Conservation (phyloP, 2,797 vertebrate genomes). For the Microctenopoma steveboyesi region DNA sequence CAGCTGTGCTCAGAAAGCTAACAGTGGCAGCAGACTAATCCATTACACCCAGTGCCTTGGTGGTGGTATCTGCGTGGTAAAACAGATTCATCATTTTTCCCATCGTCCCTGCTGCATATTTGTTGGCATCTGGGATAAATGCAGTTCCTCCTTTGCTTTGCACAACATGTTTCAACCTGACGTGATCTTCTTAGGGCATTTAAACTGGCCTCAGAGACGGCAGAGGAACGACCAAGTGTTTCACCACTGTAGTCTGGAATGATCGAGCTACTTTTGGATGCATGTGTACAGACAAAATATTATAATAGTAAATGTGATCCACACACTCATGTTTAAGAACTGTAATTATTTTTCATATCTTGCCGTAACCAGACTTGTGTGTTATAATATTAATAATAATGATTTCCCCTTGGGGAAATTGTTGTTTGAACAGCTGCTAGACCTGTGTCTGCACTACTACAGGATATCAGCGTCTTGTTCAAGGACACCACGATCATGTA, state of each 20-base stretch:
- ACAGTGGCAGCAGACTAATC: slow-evolving; percentile 16
- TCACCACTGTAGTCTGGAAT: not conserved
- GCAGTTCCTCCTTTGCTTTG: not conserved
- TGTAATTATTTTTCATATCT: too few relatives aligned
- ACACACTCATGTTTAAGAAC: not conserved
- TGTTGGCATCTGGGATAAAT: slow-evolving; percentile 26
- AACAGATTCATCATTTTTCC: slow-evolving; percentile 19
- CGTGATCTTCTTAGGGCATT: not conserved
- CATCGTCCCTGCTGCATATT: slow-evolving; percentile 46
- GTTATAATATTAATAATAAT: too few relatives aligned
- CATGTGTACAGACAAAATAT: not conserved
- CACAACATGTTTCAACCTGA: not conserved
- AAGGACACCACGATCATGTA: too few relatives aligned
- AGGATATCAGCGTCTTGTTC: too few relatives aligned
- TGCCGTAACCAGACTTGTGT: too few relatives aligned
- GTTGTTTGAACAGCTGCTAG: too few relatives aligned
- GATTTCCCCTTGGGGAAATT: too few relatives aligned
- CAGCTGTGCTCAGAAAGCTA: slow-evolving; percentile 13
- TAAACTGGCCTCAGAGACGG: not conserved
- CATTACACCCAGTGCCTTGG: slow-evolving; percentile 5
- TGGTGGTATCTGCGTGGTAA: slow-evolving; percentile 13
- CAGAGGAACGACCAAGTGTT: too few relatives aligned
- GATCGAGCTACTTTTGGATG: not conserved
- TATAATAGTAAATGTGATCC: not conserved
- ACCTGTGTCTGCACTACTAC: too few relatives aligned